Conservation (phyloP, 2,888 invertebrate genomes). For the Alloplasta piceator region DNA sequence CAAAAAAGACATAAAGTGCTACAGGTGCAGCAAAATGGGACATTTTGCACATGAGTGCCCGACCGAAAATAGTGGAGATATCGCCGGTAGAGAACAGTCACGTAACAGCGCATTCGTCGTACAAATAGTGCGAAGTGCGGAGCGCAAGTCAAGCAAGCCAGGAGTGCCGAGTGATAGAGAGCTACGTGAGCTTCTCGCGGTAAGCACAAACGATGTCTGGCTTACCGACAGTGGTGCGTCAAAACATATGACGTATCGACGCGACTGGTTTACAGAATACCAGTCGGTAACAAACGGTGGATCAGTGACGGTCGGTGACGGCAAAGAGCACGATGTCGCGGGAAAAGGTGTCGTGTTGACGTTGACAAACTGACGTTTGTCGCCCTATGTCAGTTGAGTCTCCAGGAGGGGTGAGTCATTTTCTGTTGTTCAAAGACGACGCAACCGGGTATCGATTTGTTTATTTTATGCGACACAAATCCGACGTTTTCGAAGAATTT, state of each 20-base stretch:
- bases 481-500: constrained; percentile 64
- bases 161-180: constrained; percentile 9
- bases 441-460: constrained; percentile 64
- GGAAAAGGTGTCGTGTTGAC: constrained; percentile 59
- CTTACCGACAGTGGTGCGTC: constrained; percentile 66
- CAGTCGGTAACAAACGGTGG: constrained; percentile 23
- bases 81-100: not conserved
- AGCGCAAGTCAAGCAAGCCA: not conserved
- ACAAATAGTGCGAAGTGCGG: not conserved
- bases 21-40: constrained; percentile 46
- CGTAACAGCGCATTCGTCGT: constrained; percentile 53
- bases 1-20: constrained; percentile 45
- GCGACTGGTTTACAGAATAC: constrained; percentile 60
- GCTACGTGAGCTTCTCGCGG: constrained; percentile 16
- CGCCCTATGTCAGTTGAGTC: constrained; percentile 69
- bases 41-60: constrained; percentile 45
- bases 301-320: constrained; percentile 55
- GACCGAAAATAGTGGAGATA: constrained; percentile 15
- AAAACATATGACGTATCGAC: constrained; percentile 59
- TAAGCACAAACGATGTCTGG: constrained; percentile 50
- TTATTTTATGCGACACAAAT: constrained; percentile 63
- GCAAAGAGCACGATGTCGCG: constrained; percentile 31
- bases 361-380: constrained; percentile 66
- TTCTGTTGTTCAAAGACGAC: constrained; percentile 70
- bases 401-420: constrained; percentile 66